Conservation (phyloP, 2,888 invertebrate genomes). For the Hipparchia sbordonii region DNA sequence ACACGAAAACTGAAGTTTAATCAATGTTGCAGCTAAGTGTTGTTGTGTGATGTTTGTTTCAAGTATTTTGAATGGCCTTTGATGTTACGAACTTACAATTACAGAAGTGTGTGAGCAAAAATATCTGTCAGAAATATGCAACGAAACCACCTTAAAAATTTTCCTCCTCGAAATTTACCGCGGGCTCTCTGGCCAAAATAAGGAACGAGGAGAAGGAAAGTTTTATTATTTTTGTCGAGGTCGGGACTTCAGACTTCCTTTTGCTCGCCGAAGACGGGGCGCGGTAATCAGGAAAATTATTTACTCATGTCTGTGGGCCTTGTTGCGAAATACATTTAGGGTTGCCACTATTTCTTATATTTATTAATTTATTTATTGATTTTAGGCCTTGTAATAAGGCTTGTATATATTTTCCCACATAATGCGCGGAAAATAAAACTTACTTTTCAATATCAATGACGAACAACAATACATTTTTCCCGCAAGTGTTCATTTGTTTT, state of each 20-base stretch:
- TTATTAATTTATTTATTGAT: no score
- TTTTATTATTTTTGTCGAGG: conserved; percentile 76
- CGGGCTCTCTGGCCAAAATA: conserved; percentile 26
- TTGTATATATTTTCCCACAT: no score
- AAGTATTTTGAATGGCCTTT: no score
- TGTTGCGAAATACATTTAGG: conserved; percentile 61
- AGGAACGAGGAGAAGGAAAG: conserved; percentile 47
- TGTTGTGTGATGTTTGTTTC: neutral
- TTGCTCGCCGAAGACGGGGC: conserved; percentile 63
- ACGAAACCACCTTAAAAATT: neutral
- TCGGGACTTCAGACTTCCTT: conserved; percentile 51
- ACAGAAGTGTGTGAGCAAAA: neutral
- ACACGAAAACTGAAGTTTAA: no score
- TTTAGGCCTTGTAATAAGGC: no score
- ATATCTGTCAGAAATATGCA: no score
- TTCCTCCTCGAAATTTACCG: neutral
- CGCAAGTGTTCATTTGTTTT: no score
- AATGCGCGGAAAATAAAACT: no score
- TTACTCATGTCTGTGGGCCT: conserved; percentile 76
- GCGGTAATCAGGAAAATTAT: conserved; percentile 81
- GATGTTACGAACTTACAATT: no score
- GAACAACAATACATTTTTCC: no score
- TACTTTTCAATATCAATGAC: no score
- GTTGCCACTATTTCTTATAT: conserved; percentile 37
- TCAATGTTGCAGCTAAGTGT: no score